These are phyloP conservation scores for Polyommatus iphigenia DNA, from an alignment of 2,888 invertebrate genomes.

Conservation along the genomic window DNA sequence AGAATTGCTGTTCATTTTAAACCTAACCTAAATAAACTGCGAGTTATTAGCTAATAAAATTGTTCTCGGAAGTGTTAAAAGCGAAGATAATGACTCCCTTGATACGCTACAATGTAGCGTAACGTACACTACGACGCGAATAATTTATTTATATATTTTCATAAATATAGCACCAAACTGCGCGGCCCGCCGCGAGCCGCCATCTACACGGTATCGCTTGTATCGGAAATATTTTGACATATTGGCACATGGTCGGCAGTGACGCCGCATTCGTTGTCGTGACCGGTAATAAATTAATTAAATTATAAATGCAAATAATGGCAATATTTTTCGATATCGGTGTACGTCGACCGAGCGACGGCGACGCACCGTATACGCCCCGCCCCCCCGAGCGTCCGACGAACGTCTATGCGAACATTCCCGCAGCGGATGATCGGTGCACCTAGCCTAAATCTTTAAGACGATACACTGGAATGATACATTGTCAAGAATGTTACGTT, in stretches of 20 bases:
- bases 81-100: constrained; percentile 31
- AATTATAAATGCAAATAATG: constrained; percentile 78
- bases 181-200: constrained; percentile 62
- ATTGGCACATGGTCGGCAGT: constrained; percentile 66
- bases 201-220: constrained; percentile 41
- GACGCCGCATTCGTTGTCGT: constrained; percentile 54
- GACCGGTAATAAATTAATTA: constrained; percentile 59
- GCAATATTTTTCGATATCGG: constrained; percentile 54
- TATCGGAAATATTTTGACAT: constrained; percentile 43
- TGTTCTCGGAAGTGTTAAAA: constrained; percentile 32
- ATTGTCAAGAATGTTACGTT: constrained; percentile 77
- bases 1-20: constrained; percentile 15
- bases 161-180: constrained; percentile 68
- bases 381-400: constrained; percentile 57
- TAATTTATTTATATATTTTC: constrained; percentile 36
- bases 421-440: constrained; percentile 54
- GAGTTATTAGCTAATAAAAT: constrained; percentile 34
- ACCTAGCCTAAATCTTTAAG: constrained; percentile 75
- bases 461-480: constrained; percentile 78
- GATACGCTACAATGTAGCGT: constrained; percentile 29
- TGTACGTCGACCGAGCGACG: constrained; percentile 29
- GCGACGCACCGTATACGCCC: constrained; percentile 43
- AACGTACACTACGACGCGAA: constrained; percentile 29
- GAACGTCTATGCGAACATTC: constrained; percentile 68
- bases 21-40: constrained; percentile 32